Base-by-base conservation (phyloP, 1,140 invertebrate species). In the Caerostris darwini region DNA sequence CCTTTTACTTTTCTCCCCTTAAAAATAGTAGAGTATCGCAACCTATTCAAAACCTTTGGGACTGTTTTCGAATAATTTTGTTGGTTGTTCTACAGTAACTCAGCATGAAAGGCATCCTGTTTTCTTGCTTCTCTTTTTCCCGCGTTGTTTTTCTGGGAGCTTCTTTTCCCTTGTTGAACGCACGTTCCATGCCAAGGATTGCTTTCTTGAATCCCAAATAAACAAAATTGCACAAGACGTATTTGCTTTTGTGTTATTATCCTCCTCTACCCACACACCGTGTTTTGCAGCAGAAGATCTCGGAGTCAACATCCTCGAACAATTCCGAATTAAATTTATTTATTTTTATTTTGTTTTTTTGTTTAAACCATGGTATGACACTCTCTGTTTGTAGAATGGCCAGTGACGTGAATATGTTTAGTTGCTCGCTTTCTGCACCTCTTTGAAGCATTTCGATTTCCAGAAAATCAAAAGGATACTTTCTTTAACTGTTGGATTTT, bases 11-110 rank as follows among this genome's bases (percentile, higher is more conserved):
- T 85, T 57, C 4, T 34, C 85, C 34, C 34, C 67, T 61, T 19
- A 59, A 59, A 85, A 85, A 90, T 19, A 90, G 88, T 56, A 19
- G 88, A 71, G 71, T 77, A 90, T 90, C 88, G 88, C 88, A 90
- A 90, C 88, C 88, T 90, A 71, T 90, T 90, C 88, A 69, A 77
- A 90, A 90, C 88, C 88, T 57, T 56, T 56, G 88, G 88, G 88
- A 90, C 7, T 90, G 71, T 69, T 50, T n/a, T 53, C 10, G 88
- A 77, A 90, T 85, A 77, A 34, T n/a, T n/a, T n/a, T n/a, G 71
- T 77, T 77, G 53, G 71, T 77, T 77, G 71, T 77, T 77, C 34
- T 34, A 34, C 71, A 67, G 71, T 77, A 77, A 77, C 71, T 77
- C 71, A 77, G 71, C 53, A 77, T 77, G 19, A 77, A 77, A 77